These are phyloP conservation scores for Peromyscus eremicus DNA, from an alignment of 2,797 vertebrate species.

Conservation along the genomic window DNA sequence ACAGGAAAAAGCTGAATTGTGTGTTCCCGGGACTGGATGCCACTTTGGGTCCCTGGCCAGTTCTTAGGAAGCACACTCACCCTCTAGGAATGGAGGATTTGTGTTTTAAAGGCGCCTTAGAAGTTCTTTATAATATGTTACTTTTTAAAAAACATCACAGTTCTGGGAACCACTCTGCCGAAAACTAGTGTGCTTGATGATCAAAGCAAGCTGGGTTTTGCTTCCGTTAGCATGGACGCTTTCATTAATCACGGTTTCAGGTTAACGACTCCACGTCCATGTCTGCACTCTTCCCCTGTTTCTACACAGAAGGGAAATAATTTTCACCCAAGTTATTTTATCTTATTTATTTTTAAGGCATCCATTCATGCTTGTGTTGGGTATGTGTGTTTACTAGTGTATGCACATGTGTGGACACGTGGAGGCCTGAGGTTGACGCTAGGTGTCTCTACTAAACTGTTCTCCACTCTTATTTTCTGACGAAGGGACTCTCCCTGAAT, in stretches of 20 bases:
- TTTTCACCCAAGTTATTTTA: background rate
- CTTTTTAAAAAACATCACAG: background rate
- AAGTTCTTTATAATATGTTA: background rate
- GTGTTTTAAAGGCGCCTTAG: background rate
- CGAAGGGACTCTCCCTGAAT: background rate
- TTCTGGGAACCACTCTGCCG: background rate
- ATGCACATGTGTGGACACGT: accelerated
- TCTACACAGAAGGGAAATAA: background rate
- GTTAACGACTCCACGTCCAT: background rate
- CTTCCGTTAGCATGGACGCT: background rate
- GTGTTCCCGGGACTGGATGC: background rate
- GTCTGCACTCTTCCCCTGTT: background rate
- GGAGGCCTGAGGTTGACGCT: background rate
- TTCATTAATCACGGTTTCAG: background rate
- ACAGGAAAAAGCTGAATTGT: background rate
- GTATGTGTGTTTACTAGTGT: background rate
- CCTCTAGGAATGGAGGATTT: conserved; percentile 29
- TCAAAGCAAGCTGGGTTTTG: background rate
- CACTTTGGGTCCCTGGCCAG: background rate
- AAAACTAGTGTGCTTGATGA: background rate
- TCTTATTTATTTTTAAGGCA: background rate
- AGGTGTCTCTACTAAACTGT: no score
- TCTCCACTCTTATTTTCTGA: background rate
- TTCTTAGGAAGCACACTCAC: conserved; percentile 13
- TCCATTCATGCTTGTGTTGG: no score